Evolutionary conservation across 2,797 vertebrate genomes (phyloP).

Genomic region (Lagocephalus sceleratus): DNA sequence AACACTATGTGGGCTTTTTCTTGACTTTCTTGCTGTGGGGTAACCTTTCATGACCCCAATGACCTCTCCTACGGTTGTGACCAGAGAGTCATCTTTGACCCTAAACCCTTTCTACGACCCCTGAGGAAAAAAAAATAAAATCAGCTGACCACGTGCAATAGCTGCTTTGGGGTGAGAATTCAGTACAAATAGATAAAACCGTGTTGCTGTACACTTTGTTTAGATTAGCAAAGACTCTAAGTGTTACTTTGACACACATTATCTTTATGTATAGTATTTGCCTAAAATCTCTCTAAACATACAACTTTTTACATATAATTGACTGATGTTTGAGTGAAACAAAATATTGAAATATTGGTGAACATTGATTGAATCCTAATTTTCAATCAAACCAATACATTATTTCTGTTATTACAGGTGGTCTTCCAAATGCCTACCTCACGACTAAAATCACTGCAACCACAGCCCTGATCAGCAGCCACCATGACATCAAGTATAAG

Average conservation of each 20-base stretch:
- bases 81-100: slow-evolving; percentile 48
- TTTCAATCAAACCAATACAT: neutral
- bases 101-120: slow-evolving; percentile 39
- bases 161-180: slow-evolving; percentile 64
- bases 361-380: neutral
- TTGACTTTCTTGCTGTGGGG: slow-evolving; percentile 27
- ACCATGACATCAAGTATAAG: slow-evolving; percentile 98
- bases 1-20: slow-evolving; percentile 32
- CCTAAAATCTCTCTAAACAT: neutral
- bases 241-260: no score
- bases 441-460: slow-evolving; percentile 90
- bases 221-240: no score
- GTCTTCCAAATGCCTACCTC: slow-evolving; percentile 96
- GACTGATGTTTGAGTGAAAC: neutral
- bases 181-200: neutral
- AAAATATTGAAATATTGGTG: no score
- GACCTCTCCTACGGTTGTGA: slow-evolving; percentile 50
- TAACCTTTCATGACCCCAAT: slow-evolving; percentile 49
- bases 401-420: slow-evolving; percentile 61
- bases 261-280: no score
- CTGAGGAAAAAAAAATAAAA: slow-evolving; percentile 39
- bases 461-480: slow-evolving; percentile 89
- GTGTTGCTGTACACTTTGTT: neutral
- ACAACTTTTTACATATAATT: neutral
- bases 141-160: slow-evolving; percentile 38